A percentile compares a stretch with the other conserved stretches of the same genome.
Evolutionary conservation across 2,888 invertebrate species (phyloP).

Genomic region (Cheilosia variabilis): DNA sequence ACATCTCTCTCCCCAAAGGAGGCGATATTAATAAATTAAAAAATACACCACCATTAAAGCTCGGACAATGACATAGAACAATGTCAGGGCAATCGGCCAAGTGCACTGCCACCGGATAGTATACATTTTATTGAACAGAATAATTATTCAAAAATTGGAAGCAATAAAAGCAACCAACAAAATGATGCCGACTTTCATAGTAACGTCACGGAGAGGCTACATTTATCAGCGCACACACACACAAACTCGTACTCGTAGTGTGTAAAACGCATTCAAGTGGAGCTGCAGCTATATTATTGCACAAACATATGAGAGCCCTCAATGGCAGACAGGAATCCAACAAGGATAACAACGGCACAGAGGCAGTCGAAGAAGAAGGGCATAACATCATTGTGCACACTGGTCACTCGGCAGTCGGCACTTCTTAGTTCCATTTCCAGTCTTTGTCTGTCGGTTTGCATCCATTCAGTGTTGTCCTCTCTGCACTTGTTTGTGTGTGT

Average conservation of each 20-base stretch:
- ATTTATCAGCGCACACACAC: not conserved
- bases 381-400: conserved; percentile 43
- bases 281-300: conserved; percentile 36
- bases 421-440: conserved; percentile 7
- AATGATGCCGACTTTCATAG: not conserved
- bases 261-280: conserved; percentile 32
- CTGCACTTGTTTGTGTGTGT: not conserved
- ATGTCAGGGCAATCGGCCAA: conserved; percentile 62
- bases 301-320: conserved; percentile 57
- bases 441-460: conserved; percentile 18
- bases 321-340: conserved; percentile 54
- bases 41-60: conserved; percentile 41
- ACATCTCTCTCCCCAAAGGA: conserved; percentile 18
- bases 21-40: conserved; percentile 57
- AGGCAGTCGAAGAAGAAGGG: conserved; percentile 21
- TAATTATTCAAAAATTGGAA: conserved; percentile 60
- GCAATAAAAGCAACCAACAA: conserved; percentile 35
- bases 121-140: conserved; percentile 61
- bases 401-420: conserved; percentile 2
- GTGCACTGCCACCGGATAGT: conserved; percentile 7
- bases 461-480: conserved; percentile 1
- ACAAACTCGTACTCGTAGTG: not conserved
- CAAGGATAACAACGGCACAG: conserved; percentile 44
- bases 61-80: conserved; percentile 51
- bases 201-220: not conserved